A percentile compares a stretch with the other conserved stretches of the same genome.
Conservation (phyloP, 2,113 vertebrate genomes). For the Spea multiplicata region DNA sequence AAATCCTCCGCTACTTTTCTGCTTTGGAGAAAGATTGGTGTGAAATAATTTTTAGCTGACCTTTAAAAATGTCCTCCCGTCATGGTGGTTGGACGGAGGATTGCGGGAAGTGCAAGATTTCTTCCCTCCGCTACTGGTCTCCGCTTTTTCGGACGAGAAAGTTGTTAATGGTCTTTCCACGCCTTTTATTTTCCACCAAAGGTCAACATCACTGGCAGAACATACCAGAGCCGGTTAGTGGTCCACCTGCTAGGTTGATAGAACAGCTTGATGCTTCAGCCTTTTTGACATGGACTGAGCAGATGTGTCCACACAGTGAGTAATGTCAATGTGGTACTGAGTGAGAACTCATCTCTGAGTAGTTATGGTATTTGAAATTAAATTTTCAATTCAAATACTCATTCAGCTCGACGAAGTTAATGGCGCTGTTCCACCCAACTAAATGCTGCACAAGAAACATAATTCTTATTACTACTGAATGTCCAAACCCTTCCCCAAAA, state of each 20-base stretch:
- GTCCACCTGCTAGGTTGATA: background rate
- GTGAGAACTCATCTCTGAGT: too few relatives aligned
- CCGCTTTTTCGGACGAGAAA: constrained; percentile 34
- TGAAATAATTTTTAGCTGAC: constrained; percentile 45
- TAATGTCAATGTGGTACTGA: too few relatives aligned
- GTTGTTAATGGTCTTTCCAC: constrained; percentile 28
- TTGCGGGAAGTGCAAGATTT: constrained; percentile 30
- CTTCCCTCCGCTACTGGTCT: constrained; percentile 10
- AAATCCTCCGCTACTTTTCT: constrained; percentile 28
- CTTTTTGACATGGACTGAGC: too few relatives aligned
- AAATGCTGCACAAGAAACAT: too few relatives aligned
- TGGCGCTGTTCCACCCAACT: too few relatives aligned
- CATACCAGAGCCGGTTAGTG: constrained; percentile 6
- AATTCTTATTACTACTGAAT: too few relatives aligned
- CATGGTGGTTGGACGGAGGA: constrained; percentile 23
- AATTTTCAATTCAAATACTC: too few relatives aligned
- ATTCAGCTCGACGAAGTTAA: too few relatives aligned
- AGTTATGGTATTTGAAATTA: too few relatives aligned
- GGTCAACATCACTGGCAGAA: constrained; percentile 21
- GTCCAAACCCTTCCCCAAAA: too few relatives aligned
- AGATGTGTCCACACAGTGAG: too few relatives aligned
- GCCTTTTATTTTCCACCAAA: constrained; percentile 5
- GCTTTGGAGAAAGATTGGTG: constrained; percentile 43
- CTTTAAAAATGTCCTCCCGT: constrained; percentile 37
- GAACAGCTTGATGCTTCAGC: background rate